Percentiles rank a stretch among this genome's conserved stretches.
Evolutionary conservation across 2,113 vertebrate species (phyloP).

Genomic region (Ancistrus triradiatus): DNA sequence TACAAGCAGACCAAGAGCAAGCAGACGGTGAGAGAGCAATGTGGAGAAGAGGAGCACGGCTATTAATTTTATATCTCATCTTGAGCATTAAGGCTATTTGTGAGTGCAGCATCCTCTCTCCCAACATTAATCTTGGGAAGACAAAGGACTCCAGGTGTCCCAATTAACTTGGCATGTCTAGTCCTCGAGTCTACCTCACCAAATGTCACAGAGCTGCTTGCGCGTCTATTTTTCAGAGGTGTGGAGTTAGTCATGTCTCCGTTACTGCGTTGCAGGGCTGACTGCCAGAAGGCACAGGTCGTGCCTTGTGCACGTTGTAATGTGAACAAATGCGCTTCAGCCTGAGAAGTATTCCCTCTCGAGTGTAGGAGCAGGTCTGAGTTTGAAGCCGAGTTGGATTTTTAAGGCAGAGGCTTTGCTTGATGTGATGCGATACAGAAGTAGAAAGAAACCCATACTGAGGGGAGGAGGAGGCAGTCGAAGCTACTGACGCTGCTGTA

Average conservation of each 20-base stretch:
- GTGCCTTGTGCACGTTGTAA: slow-evolving; percentile 4
- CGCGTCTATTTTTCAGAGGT: not conserved
- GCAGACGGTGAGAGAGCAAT: not conserved
- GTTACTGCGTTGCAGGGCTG: no score
- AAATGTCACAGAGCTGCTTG: not conserved
- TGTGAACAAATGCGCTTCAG: not conserved
- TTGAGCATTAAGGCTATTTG: not conserved
- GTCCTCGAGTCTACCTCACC: not conserved
- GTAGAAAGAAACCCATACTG: no score
- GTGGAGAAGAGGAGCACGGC: not conserved
- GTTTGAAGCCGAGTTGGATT: slow-evolving; percentile 18
- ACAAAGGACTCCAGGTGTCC: slow-evolving; percentile 2
- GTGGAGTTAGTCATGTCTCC: not conserved
- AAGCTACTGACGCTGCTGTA: no score
- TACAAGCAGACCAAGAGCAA: not conserved
- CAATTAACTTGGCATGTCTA: slow-evolving; percentile 13
- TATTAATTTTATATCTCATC: not conserved
- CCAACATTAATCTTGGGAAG: slow-evolving; percentile 1
- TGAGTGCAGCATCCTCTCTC: not conserved
- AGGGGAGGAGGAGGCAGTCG: no score
- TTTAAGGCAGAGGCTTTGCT: not conserved
- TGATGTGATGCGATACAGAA: no score
- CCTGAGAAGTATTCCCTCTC: not conserved
- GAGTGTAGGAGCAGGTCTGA: not conserved
- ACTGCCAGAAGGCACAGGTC: not conserved